These are phyloP conservation scores for Ptychadena robeensis DNA, from an alignment of 2,797 vertebrate genomes.

Conservation along the genomic window DNA sequence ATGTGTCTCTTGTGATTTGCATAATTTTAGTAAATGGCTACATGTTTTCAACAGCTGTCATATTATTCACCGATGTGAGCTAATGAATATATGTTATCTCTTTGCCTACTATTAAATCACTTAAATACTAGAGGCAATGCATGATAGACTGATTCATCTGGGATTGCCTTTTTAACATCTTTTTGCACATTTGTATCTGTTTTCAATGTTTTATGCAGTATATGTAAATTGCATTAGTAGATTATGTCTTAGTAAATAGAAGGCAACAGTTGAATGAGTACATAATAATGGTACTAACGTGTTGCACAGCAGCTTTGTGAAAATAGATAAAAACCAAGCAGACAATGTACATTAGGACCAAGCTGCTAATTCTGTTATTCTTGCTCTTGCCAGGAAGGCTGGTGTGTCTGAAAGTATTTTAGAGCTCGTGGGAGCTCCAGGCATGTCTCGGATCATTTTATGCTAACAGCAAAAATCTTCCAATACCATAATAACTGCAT, in stretches of 20 bases:
- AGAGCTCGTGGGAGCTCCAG: neutral
- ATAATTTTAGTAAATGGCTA: slow-evolving; percentile 34
- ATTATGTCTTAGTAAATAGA: neutral
- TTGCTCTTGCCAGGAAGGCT: neutral
- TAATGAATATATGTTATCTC: slow-evolving; percentile 30
- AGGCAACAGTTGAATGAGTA: neutral
- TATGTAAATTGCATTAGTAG: neutral
- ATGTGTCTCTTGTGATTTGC: slow-evolving; percentile 39
- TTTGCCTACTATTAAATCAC: neutral
- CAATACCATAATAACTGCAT: too few relatives aligned
- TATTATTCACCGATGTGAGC: slow-evolving; percentile 3
- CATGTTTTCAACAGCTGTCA: slow-evolving; percentile 28
- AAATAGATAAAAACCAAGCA: neutral
- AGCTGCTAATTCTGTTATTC: neutral
- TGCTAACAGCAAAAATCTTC: neutral
- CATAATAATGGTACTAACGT: too few relatives aligned
- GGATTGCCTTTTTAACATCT: neutral
- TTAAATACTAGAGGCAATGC: neutral
- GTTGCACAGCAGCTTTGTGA: too few relatives aligned
- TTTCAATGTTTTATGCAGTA: neutral
- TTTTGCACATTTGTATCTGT: neutral
- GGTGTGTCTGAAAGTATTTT: neutral
- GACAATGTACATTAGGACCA: too few relatives aligned
- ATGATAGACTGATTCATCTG: neutral
- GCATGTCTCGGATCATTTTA: neutral